A percentile compares a stretch with the other conserved stretches of the same genome.
These are phyloP conservation scores for Drosophila prolongata DNA, from an alignment of 2,888 invertebrate species.

Conservation along the genomic window DNA sequence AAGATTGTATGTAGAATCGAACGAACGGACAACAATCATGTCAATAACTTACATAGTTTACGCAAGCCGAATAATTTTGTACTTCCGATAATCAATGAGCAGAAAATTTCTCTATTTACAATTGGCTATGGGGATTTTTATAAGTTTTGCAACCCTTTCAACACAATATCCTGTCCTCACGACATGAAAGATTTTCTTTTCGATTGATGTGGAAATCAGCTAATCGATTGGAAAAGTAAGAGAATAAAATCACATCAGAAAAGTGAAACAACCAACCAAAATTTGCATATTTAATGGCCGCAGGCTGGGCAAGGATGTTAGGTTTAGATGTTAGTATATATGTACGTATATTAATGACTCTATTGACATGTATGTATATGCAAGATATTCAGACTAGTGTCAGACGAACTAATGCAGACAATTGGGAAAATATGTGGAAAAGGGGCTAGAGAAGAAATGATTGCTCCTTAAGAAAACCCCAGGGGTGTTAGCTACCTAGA, in stretches of 20 bases:
- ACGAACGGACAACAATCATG: no score
- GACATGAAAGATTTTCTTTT: conserved; percentile 54
- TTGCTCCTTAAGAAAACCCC: conserved; percentile 19
- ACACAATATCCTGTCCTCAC: conserved; percentile 13
- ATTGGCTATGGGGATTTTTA: background rate
- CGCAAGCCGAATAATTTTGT: background rate
- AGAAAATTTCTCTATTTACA: conserved; percentile 5
- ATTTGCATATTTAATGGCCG: conserved; percentile 66
- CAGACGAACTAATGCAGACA: conserved; percentile 5
- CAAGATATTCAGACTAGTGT: conserved; percentile 24
- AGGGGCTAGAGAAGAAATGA: background rate
- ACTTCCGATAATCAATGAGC: no score
- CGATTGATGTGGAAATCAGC: conserved; percentile 73
- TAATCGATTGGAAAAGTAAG: conserved; percentile 70
- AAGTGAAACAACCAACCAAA: conserved; percentile 34
- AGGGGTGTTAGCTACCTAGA: conserved; percentile 33
- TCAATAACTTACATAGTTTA: background rate
- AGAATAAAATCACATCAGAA: conserved; percentile 12
- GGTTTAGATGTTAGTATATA: conserved; percentile 32
- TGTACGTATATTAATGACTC: conserved; percentile 36
- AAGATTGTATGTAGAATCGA: no score
- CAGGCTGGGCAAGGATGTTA: conserved; percentile 34
- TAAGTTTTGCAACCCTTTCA: background rate
- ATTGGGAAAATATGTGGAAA: conserved; percentile 6
- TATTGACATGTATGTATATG: conserved; percentile 58